Conservation (phyloP, 2,113 vertebrate species). For the Bos taurus region ARS-UCD2.0 NC_037344.1:60239501-60240000, state of each 20-base stretch:
- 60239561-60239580: background rate
- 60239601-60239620: background rate
- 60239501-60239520: background rate
- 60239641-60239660: background rate
- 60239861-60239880: background rate
- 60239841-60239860: fast-evolving
- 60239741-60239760: background rate
- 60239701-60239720: background rate
- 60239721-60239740: background rate
- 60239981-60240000: background rate
- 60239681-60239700: background rate
- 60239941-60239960: background rate
- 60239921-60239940: background rate
- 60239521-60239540: background rate
- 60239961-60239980: background rate
- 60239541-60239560: fast-evolving
- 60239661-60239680: background rate
- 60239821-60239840: background rate
- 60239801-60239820: background rate
- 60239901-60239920: background rate
- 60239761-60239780: background rate
- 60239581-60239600: background rate
- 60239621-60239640: background rate
- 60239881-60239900: background rate
- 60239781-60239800: background rate